Evolutionary conservation across 2,113 vertebrate species (phyloP), one percentile per base, ranked within the genome.

Genomic region (Myotis davidii): DNA sequence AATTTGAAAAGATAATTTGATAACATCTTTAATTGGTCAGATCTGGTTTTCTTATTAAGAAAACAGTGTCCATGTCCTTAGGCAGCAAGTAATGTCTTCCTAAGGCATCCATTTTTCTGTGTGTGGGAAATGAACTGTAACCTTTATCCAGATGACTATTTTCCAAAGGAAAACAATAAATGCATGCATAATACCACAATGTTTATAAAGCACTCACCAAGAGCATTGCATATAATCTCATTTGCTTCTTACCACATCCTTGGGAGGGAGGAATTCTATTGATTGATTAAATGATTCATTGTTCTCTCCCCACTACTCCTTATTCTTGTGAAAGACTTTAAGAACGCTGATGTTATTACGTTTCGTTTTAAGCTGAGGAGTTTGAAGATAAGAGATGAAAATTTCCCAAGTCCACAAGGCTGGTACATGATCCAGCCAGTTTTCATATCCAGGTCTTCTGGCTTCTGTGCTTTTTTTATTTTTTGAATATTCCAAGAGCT

Each of bases 1-100:
- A 69, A 88, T 94, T 91, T 91, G 86, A 74, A 82, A 88, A 64
- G 48, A 74, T 88, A 96, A 90, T 85, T 78, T 37, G 84, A 79
- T 92, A 65, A 90, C 81, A 59, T 56, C 6, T 77, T 88, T 88
- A 78, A 96, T 45, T 91, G 77, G 72, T 94, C 48, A 74, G 69
- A 64, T 94, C 88, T 90, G 20, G 29, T 76, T 95, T 96, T 88
- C 73, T 86, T 87, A 65, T 85, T 92, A 52, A 90, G 48, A 64
- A 93, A 85, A 56, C 29, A 90, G 64, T 50, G 27, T 59, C 45
- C 14, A 11, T 84, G 20, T 69, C 48, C 21, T 83, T 65, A 34
- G 2, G 9, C 39, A 52, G 25, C 69, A 84, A 77, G 3, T 89
- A 48, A 32, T 76, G 16, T 87, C 37, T 95, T 89, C 29, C 48